Conservation (phyloP, 1,140 invertebrate species). For the Aphelinus certus region DNA sequence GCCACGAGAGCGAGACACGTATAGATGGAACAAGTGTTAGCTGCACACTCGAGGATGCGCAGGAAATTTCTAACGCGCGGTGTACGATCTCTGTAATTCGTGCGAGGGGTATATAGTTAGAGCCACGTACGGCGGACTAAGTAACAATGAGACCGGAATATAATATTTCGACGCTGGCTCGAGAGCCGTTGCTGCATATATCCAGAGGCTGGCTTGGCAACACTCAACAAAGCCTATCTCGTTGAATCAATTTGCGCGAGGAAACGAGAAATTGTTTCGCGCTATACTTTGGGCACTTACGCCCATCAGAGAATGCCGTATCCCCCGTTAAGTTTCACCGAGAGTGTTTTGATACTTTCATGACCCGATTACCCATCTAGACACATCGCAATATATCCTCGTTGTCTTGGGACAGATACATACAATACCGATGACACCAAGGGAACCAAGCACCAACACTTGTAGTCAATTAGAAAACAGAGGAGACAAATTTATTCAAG, state of each 20-base stretch:
- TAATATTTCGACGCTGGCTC: conserved; percentile 5
- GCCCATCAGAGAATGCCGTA: too few relatives aligned
- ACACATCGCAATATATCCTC: too few relatives aligned
- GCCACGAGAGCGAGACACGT: background rate
- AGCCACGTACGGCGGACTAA: background rate
- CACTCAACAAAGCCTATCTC: conserved; percentile 14
- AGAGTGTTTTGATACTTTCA: too few relatives aligned
- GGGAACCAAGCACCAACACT: too few relatives aligned
- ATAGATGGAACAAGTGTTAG: background rate
- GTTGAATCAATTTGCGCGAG: conserved; percentile 26
- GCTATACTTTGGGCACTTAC: too few relatives aligned
- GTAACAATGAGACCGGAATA: conserved; percentile 26
- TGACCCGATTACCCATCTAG: too few relatives aligned
- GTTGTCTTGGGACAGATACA: too few relatives aligned
- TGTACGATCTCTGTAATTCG: conserved; percentile 24
- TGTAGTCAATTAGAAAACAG: too few relatives aligned
- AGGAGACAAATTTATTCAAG: too few relatives aligned
- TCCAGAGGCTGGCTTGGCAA: conserved; percentile 13
- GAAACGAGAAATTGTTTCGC: conserved; percentile 12
- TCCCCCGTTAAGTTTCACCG: too few relatives aligned
- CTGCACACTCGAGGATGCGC: background rate
- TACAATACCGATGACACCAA: too few relatives aligned
- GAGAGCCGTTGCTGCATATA: background rate
- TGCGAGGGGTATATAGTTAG: background rate
- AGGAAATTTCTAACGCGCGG: conserved; percentile 4